These are phyloP conservation scores for Nemoura dubitans DNA, from an alignment of 2,888 invertebrate genomes.

Conservation along the genomic window DNA sequence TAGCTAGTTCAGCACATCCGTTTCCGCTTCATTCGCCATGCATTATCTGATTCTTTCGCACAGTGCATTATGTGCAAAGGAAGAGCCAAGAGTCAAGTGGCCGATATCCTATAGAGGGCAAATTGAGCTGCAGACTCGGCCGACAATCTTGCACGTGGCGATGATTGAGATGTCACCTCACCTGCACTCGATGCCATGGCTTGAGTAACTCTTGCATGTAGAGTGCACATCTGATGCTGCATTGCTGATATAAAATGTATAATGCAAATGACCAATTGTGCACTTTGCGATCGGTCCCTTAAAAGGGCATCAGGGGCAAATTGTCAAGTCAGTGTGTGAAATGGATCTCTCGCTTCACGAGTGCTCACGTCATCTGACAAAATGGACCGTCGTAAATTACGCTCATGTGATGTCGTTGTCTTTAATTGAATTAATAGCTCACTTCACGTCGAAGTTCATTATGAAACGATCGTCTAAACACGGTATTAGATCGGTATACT, in stretches of 20 bases:
- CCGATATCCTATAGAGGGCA: not conserved
- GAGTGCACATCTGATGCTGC: not conserved
- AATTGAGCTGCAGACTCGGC: not conserved
- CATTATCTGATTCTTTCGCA: not conserved
- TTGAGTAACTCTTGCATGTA: not conserved
- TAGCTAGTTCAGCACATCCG: slow-evolving; percentile 14
- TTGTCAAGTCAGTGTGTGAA: not conserved
- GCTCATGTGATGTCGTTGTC: not conserved
- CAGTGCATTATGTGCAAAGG: not conserved
- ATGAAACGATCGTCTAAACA: not conserved
- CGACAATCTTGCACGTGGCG: not conserved
- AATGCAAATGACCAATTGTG: not conserved
- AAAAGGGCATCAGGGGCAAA: not conserved
- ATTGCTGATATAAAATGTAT: not conserved
- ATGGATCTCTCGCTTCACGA: not conserved
- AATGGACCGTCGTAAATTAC: not conserved
- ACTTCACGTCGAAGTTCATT: not conserved
- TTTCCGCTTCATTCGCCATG: slow-evolving; percentile 18
- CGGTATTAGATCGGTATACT: not conserved
- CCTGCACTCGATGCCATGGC: not conserved
- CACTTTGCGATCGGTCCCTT: not conserved
- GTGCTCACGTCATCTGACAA: not conserved
- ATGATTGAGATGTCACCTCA: not conserved
- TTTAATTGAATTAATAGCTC: slow-evolving; percentile 4
- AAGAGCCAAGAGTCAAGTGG: not conserved